Percentiles rank a stretch among this genome's conserved stretches.
Conservation (phyloP, 2,888 invertebrate species). For the Boloria euphrosyne region DNA sequence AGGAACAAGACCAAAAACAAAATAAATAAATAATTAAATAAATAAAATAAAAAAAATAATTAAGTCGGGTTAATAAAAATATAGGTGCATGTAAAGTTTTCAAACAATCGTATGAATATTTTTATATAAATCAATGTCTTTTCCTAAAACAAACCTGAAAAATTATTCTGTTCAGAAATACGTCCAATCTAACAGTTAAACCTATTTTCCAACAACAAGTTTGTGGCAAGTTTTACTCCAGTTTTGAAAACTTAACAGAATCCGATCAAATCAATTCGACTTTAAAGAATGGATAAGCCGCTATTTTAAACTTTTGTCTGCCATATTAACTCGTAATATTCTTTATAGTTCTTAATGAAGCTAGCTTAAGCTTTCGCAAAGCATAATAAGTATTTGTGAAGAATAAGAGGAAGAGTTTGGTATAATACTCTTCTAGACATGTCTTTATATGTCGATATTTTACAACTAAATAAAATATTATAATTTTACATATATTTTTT, state of each 20-base stretch:
- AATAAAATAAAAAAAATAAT: too few species aligned
- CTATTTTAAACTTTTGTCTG: conserved; percentile 55
- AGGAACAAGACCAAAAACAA: too few species aligned
- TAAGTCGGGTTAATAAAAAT: too few species aligned
- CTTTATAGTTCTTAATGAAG: not conserved
- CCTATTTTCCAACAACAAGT: conserved; percentile 67
- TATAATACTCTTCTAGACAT: too few species aligned
- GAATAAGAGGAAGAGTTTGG: too few species aligned
- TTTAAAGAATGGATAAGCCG: conserved; percentile 67
- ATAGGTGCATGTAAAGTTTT: not conserved
- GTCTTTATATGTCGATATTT: too few species aligned
- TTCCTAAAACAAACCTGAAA: conserved; percentile 60
- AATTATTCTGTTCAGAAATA: conserved; percentile 69
- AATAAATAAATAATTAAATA: too few species aligned
- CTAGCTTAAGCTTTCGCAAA: not conserved
- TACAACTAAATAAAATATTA: too few species aligned
- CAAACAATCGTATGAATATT: conserved; percentile 20
- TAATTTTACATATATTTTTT: not conserved
- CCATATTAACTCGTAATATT: conserved; percentile 23
- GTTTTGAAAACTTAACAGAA: conserved; percentile 62
- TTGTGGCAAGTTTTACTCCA: conserved; percentile 62
- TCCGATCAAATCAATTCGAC: conserved; percentile 73
- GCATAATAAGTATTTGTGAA: too few species aligned
- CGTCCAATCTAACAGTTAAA: conserved; percentile 67
- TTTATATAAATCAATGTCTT: conserved; percentile 66